These are phyloP conservation scores for Aphelenchoides fujianensis DNA, from an alignment of 1,140 invertebrate genomes.

Conservation along the genomic window DNA sequence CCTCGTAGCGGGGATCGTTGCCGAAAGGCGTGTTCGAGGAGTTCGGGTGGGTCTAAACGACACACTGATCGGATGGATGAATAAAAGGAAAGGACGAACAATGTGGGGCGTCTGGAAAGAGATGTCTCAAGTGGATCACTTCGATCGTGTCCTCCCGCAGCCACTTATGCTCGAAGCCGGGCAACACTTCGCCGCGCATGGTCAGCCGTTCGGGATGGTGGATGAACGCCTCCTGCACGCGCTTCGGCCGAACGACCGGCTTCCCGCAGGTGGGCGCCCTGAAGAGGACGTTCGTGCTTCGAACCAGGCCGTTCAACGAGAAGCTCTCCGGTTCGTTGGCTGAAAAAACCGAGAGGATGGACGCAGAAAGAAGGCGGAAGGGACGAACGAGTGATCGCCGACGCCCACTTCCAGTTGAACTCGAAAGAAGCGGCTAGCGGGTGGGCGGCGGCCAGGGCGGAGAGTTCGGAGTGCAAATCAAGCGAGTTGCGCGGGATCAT, in stretches of 20 bases:
- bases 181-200: background rate
- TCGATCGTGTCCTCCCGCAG: background rate
- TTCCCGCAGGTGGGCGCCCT: background rate
- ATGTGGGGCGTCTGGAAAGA: background rate
- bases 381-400: background rate
- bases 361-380: too few species aligned
- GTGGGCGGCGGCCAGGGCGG: background rate
- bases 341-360: too few species aligned
- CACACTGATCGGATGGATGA: too few species aligned
- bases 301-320: background rate
- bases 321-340: background rate
- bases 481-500: slow-evolving; percentile 18
- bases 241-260: background rate
- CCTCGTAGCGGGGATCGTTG: background rate
- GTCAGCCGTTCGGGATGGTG: background rate
- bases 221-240: background rate
- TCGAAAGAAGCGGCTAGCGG: background rate
- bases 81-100: background rate
- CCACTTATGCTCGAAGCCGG: slow-evolving; percentile 2
- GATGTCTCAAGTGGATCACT: background rate
- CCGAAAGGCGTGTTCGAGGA: slow-evolving; percentile 3
- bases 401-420: background rate
- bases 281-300: background rate
- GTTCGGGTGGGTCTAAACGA: background rate
- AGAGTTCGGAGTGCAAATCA: background rate